Percentiles rank a stretch among this genome's conserved stretches.
These are phyloP conservation scores for Hybognathus amarus DNA, from an alignment of 2,797 vertebrate species.

Conservation along the genomic window DNA sequence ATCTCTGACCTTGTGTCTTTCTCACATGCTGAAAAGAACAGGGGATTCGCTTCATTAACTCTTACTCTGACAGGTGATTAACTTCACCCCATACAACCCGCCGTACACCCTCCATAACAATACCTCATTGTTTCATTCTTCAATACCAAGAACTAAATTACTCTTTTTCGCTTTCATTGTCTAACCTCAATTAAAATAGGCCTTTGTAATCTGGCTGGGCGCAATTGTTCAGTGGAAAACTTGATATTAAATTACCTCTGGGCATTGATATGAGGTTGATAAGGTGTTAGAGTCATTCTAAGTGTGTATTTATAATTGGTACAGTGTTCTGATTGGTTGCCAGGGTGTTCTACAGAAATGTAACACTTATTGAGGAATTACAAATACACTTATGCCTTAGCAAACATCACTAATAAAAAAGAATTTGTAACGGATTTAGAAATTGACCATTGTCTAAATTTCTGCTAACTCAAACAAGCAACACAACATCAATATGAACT, in stretches of 20 bases:
- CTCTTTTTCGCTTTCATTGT: slow-evolving; percentile 52
- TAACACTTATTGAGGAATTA: neutral
- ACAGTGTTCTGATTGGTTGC: neutral
- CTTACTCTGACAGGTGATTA: slow-evolving; percentile 79
- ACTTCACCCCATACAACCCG: slow-evolving; percentile 68
- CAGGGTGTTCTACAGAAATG: neutral
- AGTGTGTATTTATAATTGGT: neutral
- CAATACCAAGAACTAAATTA: slow-evolving; percentile 61
- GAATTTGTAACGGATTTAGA: neutral
- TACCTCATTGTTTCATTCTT: slow-evolving; percentile 59
- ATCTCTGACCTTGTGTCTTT: slow-evolving; percentile 33
- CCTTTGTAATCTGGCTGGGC: slow-evolving; percentile 46
- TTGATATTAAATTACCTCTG: neutral
- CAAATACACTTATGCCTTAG: neutral
- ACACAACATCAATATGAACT: neutral
- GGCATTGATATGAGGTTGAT: neutral
- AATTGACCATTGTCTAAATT: neutral
- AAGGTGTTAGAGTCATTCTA: neutral
- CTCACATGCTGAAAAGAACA: slow-evolving; percentile 54
- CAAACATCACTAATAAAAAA: neutral
- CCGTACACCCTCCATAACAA: slow-evolving; percentile 72
- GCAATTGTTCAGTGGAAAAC: neutral
- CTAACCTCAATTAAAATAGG: slow-evolving; percentile 38
- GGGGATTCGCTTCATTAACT: slow-evolving; percentile 69
- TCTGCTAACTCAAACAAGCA: neutral